Base-by-base conservation (phyloP, 2,113 vertebrate species). In the Carettochelys insculpta region DNA sequence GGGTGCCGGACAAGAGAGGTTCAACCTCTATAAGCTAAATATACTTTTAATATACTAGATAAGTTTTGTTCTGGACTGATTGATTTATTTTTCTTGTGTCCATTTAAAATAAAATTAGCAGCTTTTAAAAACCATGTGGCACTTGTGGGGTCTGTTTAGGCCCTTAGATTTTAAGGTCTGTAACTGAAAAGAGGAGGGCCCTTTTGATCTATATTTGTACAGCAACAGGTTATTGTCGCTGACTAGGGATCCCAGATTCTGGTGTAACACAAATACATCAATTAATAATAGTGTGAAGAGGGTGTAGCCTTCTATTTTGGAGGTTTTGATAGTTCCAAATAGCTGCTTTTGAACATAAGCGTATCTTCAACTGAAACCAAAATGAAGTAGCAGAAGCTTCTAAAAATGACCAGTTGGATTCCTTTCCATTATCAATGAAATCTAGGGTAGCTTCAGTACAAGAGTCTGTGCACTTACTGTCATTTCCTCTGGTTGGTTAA, bases 401-500 rank as follows among this genome's bases (percentile, higher is more conserved):
- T 41, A 78, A 80, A 43, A 88, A 2, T 6, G 25, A 2, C 65
- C 88, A 56, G 95, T 92, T 92, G 92, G 92, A 91, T 92, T 96
- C 89, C 91, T 73, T 92, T 80, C 96, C 96, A 90, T 85, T 88
- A 82, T n/a, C 24, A 94, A 88, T 87, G 80, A 87, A 85, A 78
- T 87, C 34, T 1, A 90, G 81, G 75, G 77, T 82, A 87, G 89
- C 90, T 91, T 86, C 58, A 41, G 24, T 45, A 77, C 68, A 71
- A 48, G 11, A 11, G 65, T 50, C 4, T 89, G 91, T 94, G 92
- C 87, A 91, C 92, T 91, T 82, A 82, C 80, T 94, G 94, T 92
- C 92, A 96, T 93, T 96, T 97, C 96, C 95, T 96, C 95, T 94
- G 92, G 92, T 93, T 92, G 84, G 85, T 65, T 83, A 51, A 20